Base-by-base conservation (phyloP, 2,797 vertebrate species). In the Cynodonichthys magdalenae region DNA sequence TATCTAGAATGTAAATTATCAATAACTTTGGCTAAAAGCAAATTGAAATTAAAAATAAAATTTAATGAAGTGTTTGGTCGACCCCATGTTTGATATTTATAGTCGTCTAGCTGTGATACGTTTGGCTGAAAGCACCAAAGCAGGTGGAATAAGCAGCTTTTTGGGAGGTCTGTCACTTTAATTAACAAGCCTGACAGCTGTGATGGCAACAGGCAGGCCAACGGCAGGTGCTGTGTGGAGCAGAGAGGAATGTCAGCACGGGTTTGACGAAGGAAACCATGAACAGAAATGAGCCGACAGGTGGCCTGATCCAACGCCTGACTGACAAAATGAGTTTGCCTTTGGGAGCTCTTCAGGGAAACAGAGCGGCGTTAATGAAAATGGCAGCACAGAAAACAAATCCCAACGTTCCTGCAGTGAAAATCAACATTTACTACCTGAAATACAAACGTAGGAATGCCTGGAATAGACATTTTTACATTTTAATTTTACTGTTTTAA, bases 181-280 rank as follows among this genome's bases (percentile, higher is more conserved):
- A 92, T 92, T 90, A 89, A 83, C 77, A 70, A 85, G 81, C 59
- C 67, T 79, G 89, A 87, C 89, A 90, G 89, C 87, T 91, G 89
- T 69, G 82, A 83, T 87, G 81, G 86, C 77, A 80, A 63, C 58
- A 60, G 70, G 73, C 66, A 52, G 79, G 87, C 85, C 81, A 75
- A 83, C 87, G 84, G 59, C 90, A 90, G 87, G 90, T 92, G 90
- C 75, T 66, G 75, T 49, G 79, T 78, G 79, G 79, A 71, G 69
- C 60, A 4, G 74, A 60, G 62, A 84, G 81, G 80, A 80, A 86
- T 89, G 83, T 75, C 71, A 72, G 78, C 55, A 69, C 81, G 77
- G 78, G 80, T 83, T 83, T 83, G 82, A 89, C 84, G 86, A 85
- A 66, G 53, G 77, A 80, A 81, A 82, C 82, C 78, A 80, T 86